Evolutionary conservation across 2,113 vertebrate genomes (phyloP).

Genomic region (Trinectes maculatus): DNA sequence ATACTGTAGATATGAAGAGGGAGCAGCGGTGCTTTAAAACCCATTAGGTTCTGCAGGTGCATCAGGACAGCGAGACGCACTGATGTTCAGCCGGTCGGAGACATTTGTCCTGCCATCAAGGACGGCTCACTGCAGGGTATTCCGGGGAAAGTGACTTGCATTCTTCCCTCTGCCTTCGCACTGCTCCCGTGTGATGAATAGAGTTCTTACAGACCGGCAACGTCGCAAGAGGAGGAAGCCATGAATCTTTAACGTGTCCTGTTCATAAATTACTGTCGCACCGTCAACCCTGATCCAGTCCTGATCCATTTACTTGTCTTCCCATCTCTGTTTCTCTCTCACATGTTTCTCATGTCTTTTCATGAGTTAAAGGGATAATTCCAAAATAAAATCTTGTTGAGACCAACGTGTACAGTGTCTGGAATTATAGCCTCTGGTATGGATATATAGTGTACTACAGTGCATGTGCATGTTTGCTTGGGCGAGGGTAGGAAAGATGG

Average conservation of each 20-base stretch:
- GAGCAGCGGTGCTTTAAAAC: conserved; percentile 29
- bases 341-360: conserved; percentile 8
- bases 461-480: not conserved
- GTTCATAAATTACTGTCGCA: conserved; percentile 59
- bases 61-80: not conserved
- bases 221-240: conserved; percentile 29
- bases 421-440: not conserved
- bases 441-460: not conserved
- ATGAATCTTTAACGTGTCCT: conserved; percentile 66
- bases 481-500: not conserved
- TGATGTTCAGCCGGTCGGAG: conserved; percentile 8
- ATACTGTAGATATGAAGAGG: conserved; percentile 28
- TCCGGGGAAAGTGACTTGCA: conserved; percentile 1
- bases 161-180: conserved; percentile 5
- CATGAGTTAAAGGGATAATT: not conserved
- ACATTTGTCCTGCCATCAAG: not conserved
- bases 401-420: not conserved
- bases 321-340: conserved; percentile 18
- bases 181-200: conserved; percentile 47
- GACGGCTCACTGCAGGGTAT: not conserved
- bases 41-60: conserved; percentile 42
- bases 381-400: not conserved
- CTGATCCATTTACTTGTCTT: conserved; percentile 26
- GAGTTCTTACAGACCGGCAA: conserved; percentile 33
- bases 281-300: conserved; percentile 31